Percentiles rank a stretch among this genome's conserved stretches.
These are phyloP conservation scores for Acanthoscelides obtectus DNA, from an alignment of 2,888 invertebrate species.

Conservation along the genomic window DNA sequence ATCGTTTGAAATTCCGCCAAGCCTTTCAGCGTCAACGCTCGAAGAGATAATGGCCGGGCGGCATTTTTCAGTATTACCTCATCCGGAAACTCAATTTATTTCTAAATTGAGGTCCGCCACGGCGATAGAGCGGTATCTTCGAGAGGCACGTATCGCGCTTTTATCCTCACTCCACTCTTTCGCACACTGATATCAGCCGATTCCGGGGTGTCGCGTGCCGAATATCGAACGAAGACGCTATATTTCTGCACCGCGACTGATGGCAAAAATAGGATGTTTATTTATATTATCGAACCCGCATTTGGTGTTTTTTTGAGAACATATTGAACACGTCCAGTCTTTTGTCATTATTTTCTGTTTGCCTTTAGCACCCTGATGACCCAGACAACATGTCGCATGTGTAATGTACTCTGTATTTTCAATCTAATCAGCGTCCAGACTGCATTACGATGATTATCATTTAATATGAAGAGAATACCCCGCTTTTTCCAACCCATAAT, in stretches of 20 bases:
- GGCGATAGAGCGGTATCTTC: not conserved
- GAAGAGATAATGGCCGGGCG: not conserved
- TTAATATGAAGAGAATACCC: not conserved
- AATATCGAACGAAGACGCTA: too few species aligned
- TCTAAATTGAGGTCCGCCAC: not conserved
- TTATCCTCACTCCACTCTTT: too few species aligned
- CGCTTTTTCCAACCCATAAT: not conserved
- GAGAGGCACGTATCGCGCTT: too few species aligned
- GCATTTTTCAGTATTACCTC: not conserved
- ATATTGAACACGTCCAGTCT: too few species aligned
- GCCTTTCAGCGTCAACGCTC: not conserved
- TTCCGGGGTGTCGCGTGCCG: too few species aligned
- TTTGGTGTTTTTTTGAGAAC: too few species aligned
- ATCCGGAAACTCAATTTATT: not conserved
- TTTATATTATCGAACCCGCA: too few species aligned
- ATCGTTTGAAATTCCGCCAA: constrained; percentile 1
- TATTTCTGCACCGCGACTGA: too few species aligned
- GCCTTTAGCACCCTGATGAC: too few species aligned
- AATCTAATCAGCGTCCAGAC: not conserved
- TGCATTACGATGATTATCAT: not conserved
- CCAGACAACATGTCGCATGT: not conserved
- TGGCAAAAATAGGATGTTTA: too few species aligned
- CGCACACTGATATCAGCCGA: too few species aligned
- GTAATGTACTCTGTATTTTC: not conserved
- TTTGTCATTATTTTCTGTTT: too few species aligned